Base-by-base conservation (phyloP, 2,113 vertebrate genomes). In the Ophthalmolycus amberensis region DNA sequence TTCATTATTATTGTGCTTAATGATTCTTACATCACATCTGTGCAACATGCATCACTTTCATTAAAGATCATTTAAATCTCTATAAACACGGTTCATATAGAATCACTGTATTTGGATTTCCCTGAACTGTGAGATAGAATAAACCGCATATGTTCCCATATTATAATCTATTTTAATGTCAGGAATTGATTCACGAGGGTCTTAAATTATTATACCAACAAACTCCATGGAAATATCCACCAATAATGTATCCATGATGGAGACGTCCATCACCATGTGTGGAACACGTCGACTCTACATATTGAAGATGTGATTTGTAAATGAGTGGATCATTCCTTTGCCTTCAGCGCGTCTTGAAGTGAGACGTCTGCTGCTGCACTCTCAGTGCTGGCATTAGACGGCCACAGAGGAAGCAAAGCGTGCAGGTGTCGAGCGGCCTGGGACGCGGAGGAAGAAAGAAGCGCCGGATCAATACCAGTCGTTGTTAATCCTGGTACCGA, bases 371-470 rank as follows among this genome's bases (percentile, higher is more conserved):
- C 6, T 1, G 32, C 83, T 63, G 65, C 34, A 15, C 71, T 50
- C 64, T 66, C 71, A 27, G 65, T 16, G 62, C 78, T 27, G 77
- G 74, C 76, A 56, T 58, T 48, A 52, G 44, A 74, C 48, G 27
- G 77, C 59, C 80, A 88, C 92, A 90, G 87, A 89, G 90, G 82
- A 91, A 90, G 84, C 90, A 87, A 89, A 91, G 91, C 90, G 32
- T 64, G 63, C 69, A 80, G 80, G 81, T 93, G 93, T 93, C 86
- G 93, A 93, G 79, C 59, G 67, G 74, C 65, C 86, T 85, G 71
- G 54, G 84, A 85, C 90, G 79, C 25, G 67, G 77, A 78, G 86
- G 76, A 87, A 85, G 85, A 85, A 88, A 90, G 79, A 78, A 56
- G 66, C 44, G 12, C 29, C 27, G 15, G 85, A 90, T 93, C 93